phyloP scores from a whole-genome alignment of 2,888 invertebrate genomes.

The Lasioglossum lativentre region DNA sequence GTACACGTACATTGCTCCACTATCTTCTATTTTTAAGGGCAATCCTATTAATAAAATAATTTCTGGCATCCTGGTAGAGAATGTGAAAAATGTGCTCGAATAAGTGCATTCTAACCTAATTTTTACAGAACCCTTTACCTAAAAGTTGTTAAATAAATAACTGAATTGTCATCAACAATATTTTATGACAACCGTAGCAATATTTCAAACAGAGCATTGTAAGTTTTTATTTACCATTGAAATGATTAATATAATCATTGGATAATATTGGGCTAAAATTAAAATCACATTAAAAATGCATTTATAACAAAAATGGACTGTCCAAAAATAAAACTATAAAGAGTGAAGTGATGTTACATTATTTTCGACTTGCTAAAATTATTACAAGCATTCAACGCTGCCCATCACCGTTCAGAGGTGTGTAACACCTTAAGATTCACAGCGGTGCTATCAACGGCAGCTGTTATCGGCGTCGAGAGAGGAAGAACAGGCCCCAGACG shows the following conservation, averaged over 20 bases:
- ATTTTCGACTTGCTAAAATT: too few relatives aligned
- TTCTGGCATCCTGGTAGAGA: neutral
- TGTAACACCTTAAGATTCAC: neutral
- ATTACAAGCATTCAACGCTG: too few relatives aligned
- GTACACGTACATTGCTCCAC: neutral
- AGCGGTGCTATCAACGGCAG: neutral
- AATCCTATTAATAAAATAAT: constrained; percentile 1
- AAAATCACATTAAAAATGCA: too few relatives aligned
- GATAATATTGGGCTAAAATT: too few relatives aligned
- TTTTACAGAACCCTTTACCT: neutral
- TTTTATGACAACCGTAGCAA: neutral
- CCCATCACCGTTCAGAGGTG: too few relatives aligned
- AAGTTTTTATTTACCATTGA: neutral
- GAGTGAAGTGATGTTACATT: too few relatives aligned
- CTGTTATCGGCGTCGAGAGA: neutral
- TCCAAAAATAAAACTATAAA: too few relatives aligned
- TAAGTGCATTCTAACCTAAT: neutral
- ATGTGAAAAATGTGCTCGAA: neutral
- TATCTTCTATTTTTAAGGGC: neutral
- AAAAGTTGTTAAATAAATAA: neutral
- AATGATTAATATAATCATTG: neutral
- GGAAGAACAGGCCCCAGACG: neutral
- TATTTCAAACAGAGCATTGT: neutral
- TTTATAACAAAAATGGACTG: too few relatives aligned
- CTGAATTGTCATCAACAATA: neutral